Evolutionary conservation across 2,888 invertebrate species (phyloP).

Genomic region (Eupithecia vulgata): DNA sequence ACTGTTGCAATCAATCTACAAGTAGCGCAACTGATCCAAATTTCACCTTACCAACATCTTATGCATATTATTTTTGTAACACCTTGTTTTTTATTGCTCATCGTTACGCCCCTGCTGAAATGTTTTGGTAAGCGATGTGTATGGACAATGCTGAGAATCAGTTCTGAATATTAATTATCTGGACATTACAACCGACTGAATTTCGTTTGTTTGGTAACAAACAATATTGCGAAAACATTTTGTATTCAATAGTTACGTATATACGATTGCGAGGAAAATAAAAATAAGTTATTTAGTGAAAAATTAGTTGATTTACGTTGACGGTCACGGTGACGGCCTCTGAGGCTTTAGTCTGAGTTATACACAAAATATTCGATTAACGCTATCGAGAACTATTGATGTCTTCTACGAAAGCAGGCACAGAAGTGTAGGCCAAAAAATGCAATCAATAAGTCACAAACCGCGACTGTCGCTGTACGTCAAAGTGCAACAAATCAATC

Average conservation of each 20-base stretch:
- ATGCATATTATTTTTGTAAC: slow-evolving; percentile 33
- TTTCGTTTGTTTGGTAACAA: slow-evolving; percentile 25
- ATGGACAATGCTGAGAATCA: slow-evolving; percentile 38
- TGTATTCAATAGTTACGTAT: slow-evolving; percentile 15
- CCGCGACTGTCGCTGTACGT: no score
- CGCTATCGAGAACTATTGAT: no score
- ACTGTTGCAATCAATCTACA: no score
- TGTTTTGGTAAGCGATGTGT: slow-evolving; percentile 36
- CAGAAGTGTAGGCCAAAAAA: no score
- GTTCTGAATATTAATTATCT: slow-evolving; percentile 35
- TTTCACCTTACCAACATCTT: no score
- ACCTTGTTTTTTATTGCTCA: slow-evolving; percentile 36
- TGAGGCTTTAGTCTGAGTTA: no score
- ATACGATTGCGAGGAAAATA: slow-evolving; percentile 8
- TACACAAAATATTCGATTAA: no score
- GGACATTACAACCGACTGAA: slow-evolving; percentile 5
- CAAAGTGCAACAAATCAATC: no score
- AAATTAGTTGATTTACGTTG: not conserved
- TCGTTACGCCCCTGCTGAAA: slow-evolving; percentile 38
- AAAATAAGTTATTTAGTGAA: not conserved
- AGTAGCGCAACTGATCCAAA: no score
- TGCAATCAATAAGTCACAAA: no score
- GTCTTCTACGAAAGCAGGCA: no score
- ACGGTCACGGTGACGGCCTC: no score
- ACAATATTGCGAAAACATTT: slow-evolving; percentile 29